Evolutionary conservation across 1,140 invertebrate species (phyloP).

Genomic region (Antheraea pernyi): DNA sequence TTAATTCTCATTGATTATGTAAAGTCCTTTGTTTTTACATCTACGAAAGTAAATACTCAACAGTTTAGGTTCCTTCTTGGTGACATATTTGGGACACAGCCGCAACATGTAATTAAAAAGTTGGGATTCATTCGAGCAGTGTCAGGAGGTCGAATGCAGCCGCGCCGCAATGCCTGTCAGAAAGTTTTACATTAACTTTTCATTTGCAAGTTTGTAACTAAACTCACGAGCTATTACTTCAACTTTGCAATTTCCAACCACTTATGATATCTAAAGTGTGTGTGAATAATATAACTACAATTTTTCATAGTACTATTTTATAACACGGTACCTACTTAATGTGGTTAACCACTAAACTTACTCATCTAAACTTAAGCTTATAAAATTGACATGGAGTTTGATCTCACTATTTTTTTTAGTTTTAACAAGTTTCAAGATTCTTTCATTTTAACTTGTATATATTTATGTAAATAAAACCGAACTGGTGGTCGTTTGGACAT

Average conservation of each 20-base stretch:
- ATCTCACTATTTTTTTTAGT: too few relatives aligned
- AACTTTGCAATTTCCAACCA: constrained; percentile 40
- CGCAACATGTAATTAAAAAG: constrained; percentile 51
- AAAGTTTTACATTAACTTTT: constrained; percentile 65
- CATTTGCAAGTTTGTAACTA: constrained; percentile 61
- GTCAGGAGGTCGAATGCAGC: constrained; percentile 34
- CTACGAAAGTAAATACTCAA: too few relatives aligned
- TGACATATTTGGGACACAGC: constrained; percentile 32
- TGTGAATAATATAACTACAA: constrained; percentile 9
- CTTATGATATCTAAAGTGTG: constrained; percentile 34
- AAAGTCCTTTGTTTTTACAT: too few relatives aligned
- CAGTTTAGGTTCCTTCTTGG: background rate
- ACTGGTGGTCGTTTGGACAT: too few relatives aligned
- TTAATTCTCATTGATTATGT: too few relatives aligned
- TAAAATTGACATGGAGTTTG: too few relatives aligned
- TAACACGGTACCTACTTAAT: background rate
- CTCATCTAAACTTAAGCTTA: too few relatives aligned
- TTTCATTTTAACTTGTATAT: background rate
- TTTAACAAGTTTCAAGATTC: too few relatives aligned
- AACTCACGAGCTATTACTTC: constrained; percentile 37
- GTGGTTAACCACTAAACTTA: too few relatives aligned
- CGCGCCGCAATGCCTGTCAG: constrained; percentile 39
- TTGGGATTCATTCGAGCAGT: constrained; percentile 44
- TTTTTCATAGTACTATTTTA: constrained; percentile 2
- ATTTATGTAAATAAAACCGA: background rate